Conservation (phyloP, 2,113 vertebrate species). For the Hypanus sabinus region DNA sequence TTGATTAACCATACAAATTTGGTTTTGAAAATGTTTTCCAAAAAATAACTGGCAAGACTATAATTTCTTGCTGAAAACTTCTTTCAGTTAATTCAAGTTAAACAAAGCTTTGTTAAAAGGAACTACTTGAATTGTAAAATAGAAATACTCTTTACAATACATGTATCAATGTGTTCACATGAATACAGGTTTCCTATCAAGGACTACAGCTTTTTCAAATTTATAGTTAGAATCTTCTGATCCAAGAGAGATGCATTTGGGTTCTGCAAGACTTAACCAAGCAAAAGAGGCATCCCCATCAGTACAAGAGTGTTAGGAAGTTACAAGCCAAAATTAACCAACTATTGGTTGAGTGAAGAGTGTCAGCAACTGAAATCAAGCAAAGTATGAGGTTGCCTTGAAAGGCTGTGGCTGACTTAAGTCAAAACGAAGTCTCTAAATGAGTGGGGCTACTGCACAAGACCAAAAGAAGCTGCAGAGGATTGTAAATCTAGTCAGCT, state of each 20-base stretch:
- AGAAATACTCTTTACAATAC: not conserved
- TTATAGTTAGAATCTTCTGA: too few species aligned
- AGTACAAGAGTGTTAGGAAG: not conserved
- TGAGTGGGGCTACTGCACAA: not conserved
- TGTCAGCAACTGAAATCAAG: not conserved
- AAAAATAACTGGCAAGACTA: not conserved
- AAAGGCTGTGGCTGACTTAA: not conserved
- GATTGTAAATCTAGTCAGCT: too few species aligned
- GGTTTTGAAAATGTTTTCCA: not conserved
- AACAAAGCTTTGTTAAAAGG: not conserved
- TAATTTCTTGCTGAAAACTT: not conserved
- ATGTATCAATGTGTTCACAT: not conserved
- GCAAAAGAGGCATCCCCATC: not conserved
- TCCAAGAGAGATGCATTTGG: too few species aligned
- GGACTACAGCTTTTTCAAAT: not conserved
- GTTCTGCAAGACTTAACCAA: not conserved
- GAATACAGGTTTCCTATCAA: not conserved
- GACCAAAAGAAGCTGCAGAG: too few species aligned
- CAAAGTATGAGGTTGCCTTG: not conserved
- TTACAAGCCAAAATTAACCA: not conserved
- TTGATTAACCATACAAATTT: not conserved
- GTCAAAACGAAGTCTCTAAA: not conserved
- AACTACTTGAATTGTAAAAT: not conserved
- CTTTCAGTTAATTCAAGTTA: not conserved
- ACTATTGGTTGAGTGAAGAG: not conserved